phyloP scores from a whole-genome alignment of 2,113 vertebrate species.

The Accipiter cooperii region DNA sequence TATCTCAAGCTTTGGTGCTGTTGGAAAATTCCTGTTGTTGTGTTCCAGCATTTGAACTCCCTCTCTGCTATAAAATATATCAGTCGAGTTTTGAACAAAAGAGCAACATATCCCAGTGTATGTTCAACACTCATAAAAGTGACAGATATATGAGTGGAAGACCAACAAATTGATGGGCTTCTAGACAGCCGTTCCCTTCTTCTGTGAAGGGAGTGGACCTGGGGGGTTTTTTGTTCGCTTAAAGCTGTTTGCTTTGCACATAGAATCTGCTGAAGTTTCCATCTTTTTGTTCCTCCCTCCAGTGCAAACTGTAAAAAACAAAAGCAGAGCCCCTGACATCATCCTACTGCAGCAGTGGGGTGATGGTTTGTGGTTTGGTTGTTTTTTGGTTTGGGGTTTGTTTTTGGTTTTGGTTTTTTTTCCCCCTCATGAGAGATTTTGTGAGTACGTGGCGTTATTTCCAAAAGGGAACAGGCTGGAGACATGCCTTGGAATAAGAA shows the following conservation, averaged over 20 bases:
- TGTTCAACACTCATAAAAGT: background rate
- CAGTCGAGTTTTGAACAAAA: background rate
- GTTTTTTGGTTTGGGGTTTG: background rate
- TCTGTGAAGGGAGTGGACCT: background rate
- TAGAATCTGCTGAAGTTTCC: background rate
- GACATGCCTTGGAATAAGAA: conserved; percentile 36
- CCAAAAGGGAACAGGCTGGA: conserved; percentile 2
- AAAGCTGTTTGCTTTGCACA: background rate
- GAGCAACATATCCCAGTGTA: background rate
- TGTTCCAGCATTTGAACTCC: background rate
- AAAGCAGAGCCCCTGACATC: background rate
- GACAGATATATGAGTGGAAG: background rate
- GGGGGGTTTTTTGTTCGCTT: background rate
- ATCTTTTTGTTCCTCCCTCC: background rate
- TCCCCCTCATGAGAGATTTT: background rate
- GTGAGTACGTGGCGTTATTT: background rate
- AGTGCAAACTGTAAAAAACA: background rate
- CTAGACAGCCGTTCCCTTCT: background rate
- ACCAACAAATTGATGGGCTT: background rate
- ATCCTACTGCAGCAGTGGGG: background rate
- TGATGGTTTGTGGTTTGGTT: background rate
- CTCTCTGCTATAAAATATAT: background rate
- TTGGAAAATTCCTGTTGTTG: background rate
- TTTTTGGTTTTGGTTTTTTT: background rate
- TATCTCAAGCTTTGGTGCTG: background rate